These are phyloP conservation scores for Phacellophora camtschatica DNA, from an alignment of 30 jellyfish, hydroid and myxozoan genomes.

Conservation along the genomic window DNA sequence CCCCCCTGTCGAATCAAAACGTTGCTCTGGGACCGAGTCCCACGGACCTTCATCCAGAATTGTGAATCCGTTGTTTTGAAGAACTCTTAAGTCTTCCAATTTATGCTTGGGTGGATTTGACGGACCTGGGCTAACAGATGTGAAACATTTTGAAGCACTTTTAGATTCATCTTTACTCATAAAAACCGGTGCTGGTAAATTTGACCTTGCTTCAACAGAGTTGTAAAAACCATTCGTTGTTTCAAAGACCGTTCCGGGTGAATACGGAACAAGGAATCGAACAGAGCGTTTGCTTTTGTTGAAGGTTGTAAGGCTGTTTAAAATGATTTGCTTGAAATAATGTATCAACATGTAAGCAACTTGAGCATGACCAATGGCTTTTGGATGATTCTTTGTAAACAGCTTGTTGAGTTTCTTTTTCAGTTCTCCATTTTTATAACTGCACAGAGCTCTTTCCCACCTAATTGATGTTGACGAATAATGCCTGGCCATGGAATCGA, in stretches of 20 bases:
- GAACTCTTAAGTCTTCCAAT: conserved; percentile 20
- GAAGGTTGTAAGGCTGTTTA: background rate
- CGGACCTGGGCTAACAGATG: conserved; percentile 73
- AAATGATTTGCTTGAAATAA: conserved; percentile 38
- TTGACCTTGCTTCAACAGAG: background rate
- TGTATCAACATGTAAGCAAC: conserved; percentile 58
- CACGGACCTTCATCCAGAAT: conserved; percentile 43
- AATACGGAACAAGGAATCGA: background rate
- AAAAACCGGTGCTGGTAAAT: conserved; percentile 39
- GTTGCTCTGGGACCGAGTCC: conserved; percentile 62
- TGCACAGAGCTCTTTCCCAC: conserved; percentile 48
- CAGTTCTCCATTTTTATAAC: background rate
- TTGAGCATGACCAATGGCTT: conserved; percentile 89
- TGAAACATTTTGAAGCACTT: conserved; percentile 50
- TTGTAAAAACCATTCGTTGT: background rate
- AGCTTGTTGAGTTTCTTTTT: background rate
- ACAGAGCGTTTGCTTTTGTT: background rate
- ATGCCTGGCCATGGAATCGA: conserved; percentile 44
- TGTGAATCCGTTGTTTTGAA: conserved; percentile 53
- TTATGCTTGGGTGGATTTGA: conserved; percentile 55
- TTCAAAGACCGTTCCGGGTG: background rate
- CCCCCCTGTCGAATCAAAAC: conserved; percentile 83
- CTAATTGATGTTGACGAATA: conserved; percentile 38
- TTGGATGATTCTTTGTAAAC: conserved; percentile 84
- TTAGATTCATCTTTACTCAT: conserved; percentile 8